Conservation (phyloP, 2,797 vertebrate genomes). For the Hybognathus amarus region DNA sequence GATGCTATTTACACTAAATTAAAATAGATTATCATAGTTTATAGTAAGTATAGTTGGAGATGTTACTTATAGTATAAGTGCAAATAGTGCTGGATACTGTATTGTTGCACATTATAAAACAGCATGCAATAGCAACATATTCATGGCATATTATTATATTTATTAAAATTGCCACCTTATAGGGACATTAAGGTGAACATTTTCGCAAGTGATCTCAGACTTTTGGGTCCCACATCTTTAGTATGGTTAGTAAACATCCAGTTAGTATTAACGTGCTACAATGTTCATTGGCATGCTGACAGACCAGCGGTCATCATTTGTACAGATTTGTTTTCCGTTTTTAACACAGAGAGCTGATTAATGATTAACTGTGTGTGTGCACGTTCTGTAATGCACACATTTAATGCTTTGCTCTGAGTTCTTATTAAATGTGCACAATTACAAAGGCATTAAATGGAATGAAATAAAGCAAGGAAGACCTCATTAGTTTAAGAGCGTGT, state of each 20-base stretch:
- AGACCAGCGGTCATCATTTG: constrained; percentile 21
- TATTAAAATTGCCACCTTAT: not conserved
- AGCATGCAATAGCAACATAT: not conserved
- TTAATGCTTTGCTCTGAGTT: constrained; percentile 48
- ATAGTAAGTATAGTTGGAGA: not conserved
- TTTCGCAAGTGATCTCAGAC: not conserved
- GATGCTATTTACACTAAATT: not conserved
- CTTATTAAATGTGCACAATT: constrained; percentile 60
- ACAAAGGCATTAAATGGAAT: constrained; percentile 60
- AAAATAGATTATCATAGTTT: not conserved
- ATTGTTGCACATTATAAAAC: not conserved
- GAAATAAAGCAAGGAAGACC: constrained; percentile 56
- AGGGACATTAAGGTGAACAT: not conserved
- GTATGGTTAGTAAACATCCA: not conserved
- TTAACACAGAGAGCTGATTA: constrained; percentile 31
- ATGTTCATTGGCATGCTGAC: constrained; percentile 18
- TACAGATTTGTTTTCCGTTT: constrained; percentile 19
- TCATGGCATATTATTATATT: not conserved
- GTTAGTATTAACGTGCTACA: constrained; percentile 15
- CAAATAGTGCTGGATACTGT: not conserved
- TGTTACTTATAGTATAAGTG: not conserved
- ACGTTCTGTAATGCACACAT: constrained; percentile 51
- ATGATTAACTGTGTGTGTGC: constrained; percentile 26
- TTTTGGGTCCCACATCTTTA: not conserved
- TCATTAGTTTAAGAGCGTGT: constrained; percentile 61